These are phyloP conservation scores for Rhinopomastus cyanomelas DNA, from an alignment of 2,113 vertebrate genomes.

Conservation along the genomic window DNA sequence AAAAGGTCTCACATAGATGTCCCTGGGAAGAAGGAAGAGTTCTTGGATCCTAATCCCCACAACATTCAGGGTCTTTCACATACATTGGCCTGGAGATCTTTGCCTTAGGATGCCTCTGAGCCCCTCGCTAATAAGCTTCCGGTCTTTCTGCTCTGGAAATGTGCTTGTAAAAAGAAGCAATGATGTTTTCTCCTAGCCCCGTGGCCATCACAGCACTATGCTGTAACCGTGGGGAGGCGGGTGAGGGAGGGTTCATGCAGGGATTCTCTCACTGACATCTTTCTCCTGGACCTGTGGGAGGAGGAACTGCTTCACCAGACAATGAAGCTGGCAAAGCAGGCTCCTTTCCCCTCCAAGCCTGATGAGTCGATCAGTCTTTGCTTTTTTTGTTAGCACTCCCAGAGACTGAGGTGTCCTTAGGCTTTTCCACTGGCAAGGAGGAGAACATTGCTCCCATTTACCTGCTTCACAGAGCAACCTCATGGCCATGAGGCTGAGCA, in stretches of 20 bases:
- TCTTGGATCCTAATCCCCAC: not conserved
- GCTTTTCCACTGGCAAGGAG: not conserved
- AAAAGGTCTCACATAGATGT: not conserved
- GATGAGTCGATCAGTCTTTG: not conserved
- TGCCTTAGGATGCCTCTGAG: not conserved
- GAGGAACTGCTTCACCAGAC: not conserved
- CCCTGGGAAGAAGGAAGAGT: not conserved
- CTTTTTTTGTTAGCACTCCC: not conserved
- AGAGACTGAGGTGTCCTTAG: not conserved
- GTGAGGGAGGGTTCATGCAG: not conserved
- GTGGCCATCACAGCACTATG: not conserved
- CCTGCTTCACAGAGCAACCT: not conserved
- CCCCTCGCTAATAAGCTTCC: not conserved
- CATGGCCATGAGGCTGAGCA: fast-evolving
- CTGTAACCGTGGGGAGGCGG: not conserved
- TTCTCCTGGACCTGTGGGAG: not conserved
- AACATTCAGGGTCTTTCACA: fast-evolving
- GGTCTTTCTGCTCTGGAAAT: not conserved
- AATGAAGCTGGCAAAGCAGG: not conserved
- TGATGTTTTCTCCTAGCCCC: not conserved
- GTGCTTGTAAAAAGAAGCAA: not conserved
- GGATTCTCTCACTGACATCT: not conserved
- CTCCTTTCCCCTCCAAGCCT: not conserved
- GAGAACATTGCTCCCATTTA: not conserved
- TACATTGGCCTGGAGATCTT: not conserved